phyloP scores from a whole-genome alignment of 2,113 vertebrate genomes.

The Corythornis vintsioides region DNA sequence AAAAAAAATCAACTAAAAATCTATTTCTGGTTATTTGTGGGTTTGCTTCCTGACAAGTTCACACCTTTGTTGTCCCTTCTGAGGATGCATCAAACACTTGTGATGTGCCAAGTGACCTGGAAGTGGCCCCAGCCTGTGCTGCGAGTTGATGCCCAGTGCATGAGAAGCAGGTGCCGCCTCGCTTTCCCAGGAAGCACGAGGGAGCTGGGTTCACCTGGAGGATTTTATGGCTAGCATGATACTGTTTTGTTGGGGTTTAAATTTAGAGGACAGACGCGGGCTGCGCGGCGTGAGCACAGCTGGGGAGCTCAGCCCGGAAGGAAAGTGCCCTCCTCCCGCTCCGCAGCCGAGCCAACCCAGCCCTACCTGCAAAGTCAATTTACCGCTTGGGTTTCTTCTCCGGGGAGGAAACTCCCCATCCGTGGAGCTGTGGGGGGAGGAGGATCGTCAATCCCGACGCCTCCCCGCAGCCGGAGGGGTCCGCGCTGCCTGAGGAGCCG shows the following conservation, averaged over 20 bases:
- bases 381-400: neutral
- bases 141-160: neutral
- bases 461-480: neutral
- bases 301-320: neutral
- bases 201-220: neutral
- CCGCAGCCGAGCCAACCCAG: rapidly evolving
- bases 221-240: neutral
- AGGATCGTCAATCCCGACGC: neutral
- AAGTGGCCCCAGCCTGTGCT: conserved; percentile 5
- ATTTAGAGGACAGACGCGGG: neutral
- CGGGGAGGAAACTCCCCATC: neutral
- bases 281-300: neutral
- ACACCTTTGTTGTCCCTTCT: conserved; percentile 48
- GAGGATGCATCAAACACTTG: conserved; percentile 22
- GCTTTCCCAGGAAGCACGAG: neutral
- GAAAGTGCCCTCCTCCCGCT: neutral
- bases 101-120: conserved; percentile 33
- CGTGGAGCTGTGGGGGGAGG: rapidly evolving
- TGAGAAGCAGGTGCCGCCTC: neutral
- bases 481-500: neutral
- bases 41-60: conserved; percentile 12
- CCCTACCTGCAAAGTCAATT: neutral
- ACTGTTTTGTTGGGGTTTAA: neutral
- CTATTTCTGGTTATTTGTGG: neutral
- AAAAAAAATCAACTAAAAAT: neutral